Evolutionary conservation across 2,888 invertebrate genomes (phyloP).

Genomic region (Athalia rosae): DNA sequence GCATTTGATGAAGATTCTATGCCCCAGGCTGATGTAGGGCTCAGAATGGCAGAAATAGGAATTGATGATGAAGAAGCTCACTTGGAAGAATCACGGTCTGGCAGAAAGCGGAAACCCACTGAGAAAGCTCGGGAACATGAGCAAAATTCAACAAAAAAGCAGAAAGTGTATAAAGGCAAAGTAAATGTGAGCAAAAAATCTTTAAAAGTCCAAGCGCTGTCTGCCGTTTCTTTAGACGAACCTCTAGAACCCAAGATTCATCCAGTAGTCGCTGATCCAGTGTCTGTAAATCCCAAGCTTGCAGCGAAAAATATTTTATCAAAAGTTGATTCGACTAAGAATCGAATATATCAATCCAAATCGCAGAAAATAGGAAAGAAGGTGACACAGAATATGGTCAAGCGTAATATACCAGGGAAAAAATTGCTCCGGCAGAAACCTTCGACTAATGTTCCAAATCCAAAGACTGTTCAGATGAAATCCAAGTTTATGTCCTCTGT

Average conservation of each 20-base stretch:
- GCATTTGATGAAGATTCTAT: slow-evolving; percentile 28
- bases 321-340: slow-evolving; percentile 41
- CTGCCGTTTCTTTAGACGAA: slow-evolving; percentile 16
- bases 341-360: slow-evolving; percentile 31
- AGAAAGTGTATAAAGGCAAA: slow-evolving; percentile 58
- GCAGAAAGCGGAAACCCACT: slow-evolving; percentile 69
- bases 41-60: slow-evolving; percentile 35
- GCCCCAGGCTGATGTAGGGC: background rate
- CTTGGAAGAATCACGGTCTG: slow-evolving; percentile 67
- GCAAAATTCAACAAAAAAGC: slow-evolving; percentile 65
- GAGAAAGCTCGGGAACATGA: slow-evolving; percentile 70
- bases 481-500: slow-evolving; percentile 48
- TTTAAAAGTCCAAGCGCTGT: background rate
- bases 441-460: slow-evolving; percentile 45
- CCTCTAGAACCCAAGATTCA: background rate
- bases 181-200: background rate
- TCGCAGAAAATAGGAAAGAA: slow-evolving; percentile 50
- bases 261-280: background rate
- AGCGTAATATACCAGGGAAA: slow-evolving; percentile 56
- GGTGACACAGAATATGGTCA: slow-evolving; percentile 53
- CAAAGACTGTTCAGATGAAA: slow-evolving; percentile 55
- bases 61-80: slow-evolving; percentile 46
- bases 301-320: slow-evolving; percentile 20
- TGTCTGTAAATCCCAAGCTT: background rate
- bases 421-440: slow-evolving; percentile 56